A percentile compares a stretch with the other conserved stretches of the same genome.
phyloP scores from a whole-genome alignment of 2,888 invertebrate species.

The Mimachlamys varia region DNA sequence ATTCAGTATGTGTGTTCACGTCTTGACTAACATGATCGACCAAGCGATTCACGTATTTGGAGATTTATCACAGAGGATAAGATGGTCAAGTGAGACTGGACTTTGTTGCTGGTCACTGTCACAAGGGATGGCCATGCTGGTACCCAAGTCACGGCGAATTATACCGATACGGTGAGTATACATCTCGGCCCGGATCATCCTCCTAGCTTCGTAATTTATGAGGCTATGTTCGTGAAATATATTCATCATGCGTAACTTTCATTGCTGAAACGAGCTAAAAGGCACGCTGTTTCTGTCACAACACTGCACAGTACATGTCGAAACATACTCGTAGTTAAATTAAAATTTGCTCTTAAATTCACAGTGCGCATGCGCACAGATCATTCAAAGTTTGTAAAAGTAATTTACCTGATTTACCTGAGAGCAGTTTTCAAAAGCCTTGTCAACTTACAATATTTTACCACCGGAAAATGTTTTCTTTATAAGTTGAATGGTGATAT shows the following conservation, averaged over 20 bases:
- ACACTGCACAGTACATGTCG: background rate
- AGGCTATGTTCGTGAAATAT: background rate
- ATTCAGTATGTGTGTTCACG: background rate
- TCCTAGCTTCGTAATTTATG: background rate
- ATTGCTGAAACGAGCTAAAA: background rate
- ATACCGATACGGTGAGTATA: background rate
- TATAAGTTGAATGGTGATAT: no score
- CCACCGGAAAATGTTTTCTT: no score
- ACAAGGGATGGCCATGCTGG: background rate
- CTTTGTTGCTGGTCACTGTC: constrained; percentile 28
- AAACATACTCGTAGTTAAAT: constrained; percentile 23
- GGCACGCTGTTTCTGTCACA: background rate
- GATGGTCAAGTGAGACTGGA: constrained; percentile 14
- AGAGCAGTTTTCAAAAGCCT: background rate
- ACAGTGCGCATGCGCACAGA: background rate
- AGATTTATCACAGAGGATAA: constrained; percentile 3
- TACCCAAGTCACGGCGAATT: background rate
- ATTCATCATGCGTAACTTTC: constrained; percentile 7
- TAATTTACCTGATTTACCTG: constrained; percentile 22
- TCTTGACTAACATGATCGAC: background rate
- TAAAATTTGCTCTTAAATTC: background rate
- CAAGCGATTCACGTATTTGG: background rate
- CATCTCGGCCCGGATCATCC: background rate
- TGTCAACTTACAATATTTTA: background rate
- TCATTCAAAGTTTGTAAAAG: constrained; percentile 1